These are phyloP conservation scores for Therioaphis trifolii DNA, from an alignment of 2,888 invertebrate species.

Conservation along the genomic window DNA sequence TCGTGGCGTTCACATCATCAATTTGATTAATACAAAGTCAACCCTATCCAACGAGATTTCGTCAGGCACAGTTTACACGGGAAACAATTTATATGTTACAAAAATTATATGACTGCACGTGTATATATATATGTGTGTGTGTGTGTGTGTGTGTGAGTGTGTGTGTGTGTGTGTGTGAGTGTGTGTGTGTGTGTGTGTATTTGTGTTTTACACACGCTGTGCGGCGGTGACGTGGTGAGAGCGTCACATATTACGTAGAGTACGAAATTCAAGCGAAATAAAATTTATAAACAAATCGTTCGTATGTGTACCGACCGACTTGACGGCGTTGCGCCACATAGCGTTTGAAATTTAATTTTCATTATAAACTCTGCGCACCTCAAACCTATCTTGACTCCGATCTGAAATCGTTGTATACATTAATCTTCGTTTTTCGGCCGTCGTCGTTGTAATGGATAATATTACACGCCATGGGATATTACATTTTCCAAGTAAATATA, in stretches of 20 bases:
- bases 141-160: too few relatives aligned
- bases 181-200: too few relatives aligned
- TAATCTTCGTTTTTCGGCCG: slow-evolving; percentile 50
- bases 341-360: background rate
- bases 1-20: slow-evolving; percentile 41
- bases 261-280: too few relatives aligned
- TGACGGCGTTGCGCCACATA: background rate
- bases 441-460: slow-evolving; percentile 40
- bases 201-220: background rate
- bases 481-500: background rate
- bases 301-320: background rate
- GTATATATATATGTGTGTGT: too few relatives aligned
- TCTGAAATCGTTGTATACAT: slow-evolving; percentile 33
- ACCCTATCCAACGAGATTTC: slow-evolving; percentile 30
- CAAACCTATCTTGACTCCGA: slow-evolving; percentile 29
- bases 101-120: too few relatives aligned
- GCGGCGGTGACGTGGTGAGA: too few relatives aligned
- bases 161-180: too few relatives aligned
- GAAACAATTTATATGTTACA: too few relatives aligned
- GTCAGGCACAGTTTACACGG: too few relatives aligned
- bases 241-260: too few relatives aligned
- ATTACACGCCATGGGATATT: background rate
- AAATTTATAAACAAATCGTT: too few relatives aligned
- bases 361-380: background rate
- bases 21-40: slow-evolving; percentile 38